Percentiles rank a stretch among this genome's conserved stretches.
phyloP scores from a whole-genome alignment of 2,113 vertebrate species.

The Clarias gariepinus region DNA sequence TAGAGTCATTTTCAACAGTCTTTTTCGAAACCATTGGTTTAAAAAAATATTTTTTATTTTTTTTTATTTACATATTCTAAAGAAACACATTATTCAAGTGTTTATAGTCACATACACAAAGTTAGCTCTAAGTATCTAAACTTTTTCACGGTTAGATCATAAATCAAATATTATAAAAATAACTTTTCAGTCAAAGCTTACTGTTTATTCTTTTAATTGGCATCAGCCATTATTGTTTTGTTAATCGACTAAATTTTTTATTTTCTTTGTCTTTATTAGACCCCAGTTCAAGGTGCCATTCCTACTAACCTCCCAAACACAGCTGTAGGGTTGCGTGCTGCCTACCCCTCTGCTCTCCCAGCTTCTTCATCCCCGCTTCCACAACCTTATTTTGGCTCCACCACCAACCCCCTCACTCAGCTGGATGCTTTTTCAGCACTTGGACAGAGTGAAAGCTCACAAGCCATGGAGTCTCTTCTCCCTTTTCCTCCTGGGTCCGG shows the following conservation, averaged over 20 bases:
- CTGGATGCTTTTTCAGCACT: slow-evolving; percentile 79
- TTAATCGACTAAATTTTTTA: not conserved
- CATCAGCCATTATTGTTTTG: not conserved
- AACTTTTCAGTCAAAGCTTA: not conserved
- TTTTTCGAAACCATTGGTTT: not conserved
- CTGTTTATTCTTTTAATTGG: not conserved
- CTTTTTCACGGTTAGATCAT: not conserved
- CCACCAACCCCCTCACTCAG: slow-evolving; percentile 65
- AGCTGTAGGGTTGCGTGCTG: slow-evolving; percentile 76
- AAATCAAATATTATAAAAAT: not conserved
- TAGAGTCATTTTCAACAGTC: not conserved
- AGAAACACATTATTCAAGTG: not conserved
- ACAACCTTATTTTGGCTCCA: slow-evolving; percentile 74
- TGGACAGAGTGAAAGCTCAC: slow-evolving; percentile 72
- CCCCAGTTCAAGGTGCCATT: slow-evolving; percentile 86
- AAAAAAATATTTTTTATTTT: too few species aligned
- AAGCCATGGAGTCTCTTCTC: slow-evolving; percentile 83
- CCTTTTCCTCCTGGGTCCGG: slow-evolving; percentile 71
- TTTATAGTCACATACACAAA: not conserved
- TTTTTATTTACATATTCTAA: not conserved
- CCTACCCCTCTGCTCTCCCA: slow-evolving; percentile 80
- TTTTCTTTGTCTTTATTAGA: slow-evolving; percentile 52
- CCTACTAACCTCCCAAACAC: slow-evolving; percentile 88
- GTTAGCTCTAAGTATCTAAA: not conserved
- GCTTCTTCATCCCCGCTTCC: slow-evolving; percentile 78